Percentiles rank a stretch among this genome's conserved stretches.
Evolutionary conservation across 2,113 vertebrate genomes (phyloP).

Genomic region (Murina feae): DNA sequence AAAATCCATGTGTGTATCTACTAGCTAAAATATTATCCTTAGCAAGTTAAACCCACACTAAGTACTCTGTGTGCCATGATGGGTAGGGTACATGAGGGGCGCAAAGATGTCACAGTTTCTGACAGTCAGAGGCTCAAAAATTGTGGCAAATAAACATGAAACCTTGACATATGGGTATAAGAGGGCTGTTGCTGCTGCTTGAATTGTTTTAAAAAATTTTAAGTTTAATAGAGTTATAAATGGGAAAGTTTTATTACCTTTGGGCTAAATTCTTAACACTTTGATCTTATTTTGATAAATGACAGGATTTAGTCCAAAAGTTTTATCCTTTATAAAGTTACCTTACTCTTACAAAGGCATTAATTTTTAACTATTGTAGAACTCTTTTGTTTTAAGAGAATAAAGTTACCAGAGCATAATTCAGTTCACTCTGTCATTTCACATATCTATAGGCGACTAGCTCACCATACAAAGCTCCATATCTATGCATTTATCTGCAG

Average conservation of each 20-base stretch:
- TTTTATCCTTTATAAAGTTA: neutral
- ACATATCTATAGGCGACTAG: neutral
- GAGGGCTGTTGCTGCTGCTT: neutral
- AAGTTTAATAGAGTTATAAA: neutral
- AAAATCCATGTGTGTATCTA: neutral
- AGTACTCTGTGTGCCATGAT: neutral
- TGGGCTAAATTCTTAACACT: neutral
- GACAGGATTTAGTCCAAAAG: neutral
- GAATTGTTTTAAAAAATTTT: neutral
- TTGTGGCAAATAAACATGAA: neutral
- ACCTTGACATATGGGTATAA: neutral
- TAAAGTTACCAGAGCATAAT: neutral
- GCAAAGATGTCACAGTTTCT: neutral
- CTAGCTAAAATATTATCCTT: neutral
- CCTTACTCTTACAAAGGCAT: neutral
- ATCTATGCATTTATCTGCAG: slow-evolving; percentile 31
- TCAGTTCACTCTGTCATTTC: neutral
- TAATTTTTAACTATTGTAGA: slow-evolving; percentile 23
- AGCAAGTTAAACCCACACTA: neutral
- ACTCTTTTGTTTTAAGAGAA: neutral
- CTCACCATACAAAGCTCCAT: neutral
- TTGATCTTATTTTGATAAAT: slow-evolving; percentile 11
- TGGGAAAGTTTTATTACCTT: neutral
- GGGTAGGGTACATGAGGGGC: neutral
- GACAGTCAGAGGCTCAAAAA: neutral